Evolutionary conservation across 1,140 invertebrate species (phyloP).

Genomic region (Samia ricini): DNA sequence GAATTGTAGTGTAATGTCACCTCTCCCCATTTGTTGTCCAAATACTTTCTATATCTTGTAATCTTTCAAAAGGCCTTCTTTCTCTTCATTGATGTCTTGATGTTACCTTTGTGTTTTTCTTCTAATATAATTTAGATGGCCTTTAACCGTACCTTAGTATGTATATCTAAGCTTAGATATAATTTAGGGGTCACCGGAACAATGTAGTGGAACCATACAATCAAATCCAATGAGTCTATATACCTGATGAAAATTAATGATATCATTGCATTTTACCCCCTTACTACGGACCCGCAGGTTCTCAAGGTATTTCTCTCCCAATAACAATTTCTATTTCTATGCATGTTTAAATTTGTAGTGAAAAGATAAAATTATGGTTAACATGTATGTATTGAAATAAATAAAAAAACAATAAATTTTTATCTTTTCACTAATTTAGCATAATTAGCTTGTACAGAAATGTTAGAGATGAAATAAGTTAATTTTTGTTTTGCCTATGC

Average conservation of each 20-base stretch:
- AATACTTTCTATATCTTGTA: constrained; percentile 21
- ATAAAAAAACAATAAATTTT: constrained; percentile 11
- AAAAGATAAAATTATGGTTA: constrained; percentile 22
- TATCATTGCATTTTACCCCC: constrained; percentile 73
- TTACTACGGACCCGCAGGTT: constrained; percentile 81
- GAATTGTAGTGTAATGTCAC: neutral
- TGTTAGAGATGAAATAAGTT: constrained; percentile 7
- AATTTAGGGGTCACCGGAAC: constrained; percentile 61
- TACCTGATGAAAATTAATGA: constrained; percentile 72
- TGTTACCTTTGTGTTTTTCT: constrained; percentile 61
- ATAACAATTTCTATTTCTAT: constrained; percentile 67
- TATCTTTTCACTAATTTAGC: constrained; percentile 31
- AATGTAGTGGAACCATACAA: constrained; percentile 48
- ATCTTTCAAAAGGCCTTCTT: constrained; percentile 28
- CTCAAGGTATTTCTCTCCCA: constrained; percentile 83
- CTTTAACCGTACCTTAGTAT: constrained; percentile 48
- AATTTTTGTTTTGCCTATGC: constrained; percentile 24
- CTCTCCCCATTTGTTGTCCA: constrained; percentile 36
- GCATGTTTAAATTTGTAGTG: constrained; percentile 51
- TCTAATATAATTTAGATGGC: constrained; percentile 52
- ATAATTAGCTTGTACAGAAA: constrained; percentile 37
- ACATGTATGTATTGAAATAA: neutral
- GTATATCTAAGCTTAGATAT: constrained; percentile 26
- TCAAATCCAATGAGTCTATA: constrained; percentile 38
- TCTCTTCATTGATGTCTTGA: constrained; percentile 61